Evolutionary conservation across 2,888 invertebrate species (phyloP).

Genomic region (Biston betularia): DNA sequence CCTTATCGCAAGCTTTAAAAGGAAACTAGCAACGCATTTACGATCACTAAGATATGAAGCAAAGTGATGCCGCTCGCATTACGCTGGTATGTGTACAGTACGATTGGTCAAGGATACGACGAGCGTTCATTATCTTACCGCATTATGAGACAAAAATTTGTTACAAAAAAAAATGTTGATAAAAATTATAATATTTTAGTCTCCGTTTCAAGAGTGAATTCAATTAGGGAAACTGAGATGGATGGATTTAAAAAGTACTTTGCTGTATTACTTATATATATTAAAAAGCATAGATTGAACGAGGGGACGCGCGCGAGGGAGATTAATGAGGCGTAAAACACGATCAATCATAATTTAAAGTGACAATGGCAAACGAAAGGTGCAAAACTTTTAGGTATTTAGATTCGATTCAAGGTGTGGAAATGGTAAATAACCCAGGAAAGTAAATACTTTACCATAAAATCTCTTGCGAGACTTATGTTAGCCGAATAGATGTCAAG

Average conservation of each 20-base stretch:
- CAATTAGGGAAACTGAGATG: conserved; percentile 16
- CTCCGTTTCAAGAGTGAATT: conserved; percentile 17
- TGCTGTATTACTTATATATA: conserved; percentile 16
- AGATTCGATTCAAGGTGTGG: too few species aligned
- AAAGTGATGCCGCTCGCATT: conserved; percentile 62
- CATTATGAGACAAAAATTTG: conserved; percentile 38
- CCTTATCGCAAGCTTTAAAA: conserved; percentile 78
- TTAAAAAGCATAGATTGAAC: conserved; percentile 10
- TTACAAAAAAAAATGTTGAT: conserved; percentile 27
- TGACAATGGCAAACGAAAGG: conserved; percentile 2
- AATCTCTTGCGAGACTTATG: too few species aligned
- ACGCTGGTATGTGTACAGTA: conserved; percentile 52
- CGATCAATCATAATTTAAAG: conserved; percentile 31
- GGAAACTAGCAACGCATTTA: conserved; percentile 80
- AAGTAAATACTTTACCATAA: too few species aligned
- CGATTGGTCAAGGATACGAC: conserved; percentile 30
- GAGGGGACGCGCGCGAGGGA: conserved; percentile 18
- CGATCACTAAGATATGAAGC: conserved; percentile 66
- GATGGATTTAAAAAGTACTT: conserved; percentile 20
- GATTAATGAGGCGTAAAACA: conserved; percentile 28
- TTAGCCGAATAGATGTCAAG: too few species aligned
- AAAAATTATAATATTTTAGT: conserved; percentile 14
- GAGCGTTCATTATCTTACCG: conserved; percentile 36
- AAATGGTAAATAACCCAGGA: too few species aligned
- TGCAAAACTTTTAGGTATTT: not conserved